Evolutionary conservation across 2,888 invertebrate species (phyloP).

Genomic region (Didymodactylos carnosus): DNA sequence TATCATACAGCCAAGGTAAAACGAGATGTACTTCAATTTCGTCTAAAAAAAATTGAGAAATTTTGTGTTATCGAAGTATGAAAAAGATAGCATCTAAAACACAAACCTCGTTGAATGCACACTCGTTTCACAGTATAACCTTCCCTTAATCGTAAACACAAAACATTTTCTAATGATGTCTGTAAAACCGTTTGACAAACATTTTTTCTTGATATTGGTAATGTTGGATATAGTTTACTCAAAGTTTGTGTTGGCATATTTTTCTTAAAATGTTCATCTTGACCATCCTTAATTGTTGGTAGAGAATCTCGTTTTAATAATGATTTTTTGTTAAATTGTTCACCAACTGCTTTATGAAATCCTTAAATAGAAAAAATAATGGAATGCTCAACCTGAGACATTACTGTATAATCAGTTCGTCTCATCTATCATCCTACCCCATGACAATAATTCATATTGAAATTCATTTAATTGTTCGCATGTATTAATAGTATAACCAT

Average conservation of each 20-base stretch:
- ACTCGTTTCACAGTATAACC: conserved; percentile 48
- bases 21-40: conserved; percentile 45
- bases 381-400: not conserved
- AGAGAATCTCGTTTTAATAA: not conserved
- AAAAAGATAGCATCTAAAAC: conserved; percentile 7
- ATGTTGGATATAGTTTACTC: not conserved
- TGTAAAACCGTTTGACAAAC: conserved; percentile 27
- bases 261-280: not conserved
- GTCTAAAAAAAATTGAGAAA: not conserved
- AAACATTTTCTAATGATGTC: conserved; percentile 42
- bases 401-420: not conserved
- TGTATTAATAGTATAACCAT: not conserved
- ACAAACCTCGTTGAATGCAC: conserved; percentile 21
- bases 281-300: not conserved
- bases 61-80: not conserved
- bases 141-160: conserved; percentile 53
- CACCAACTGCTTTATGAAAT: not conserved
- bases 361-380: not conserved
- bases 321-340: not conserved
- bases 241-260: not conserved
- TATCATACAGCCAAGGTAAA: conserved; percentile 52
- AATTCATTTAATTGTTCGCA: not conserved
- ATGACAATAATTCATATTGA: not conserved
- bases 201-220: not conserved
- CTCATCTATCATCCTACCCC: not conserved